Conservation (phyloP, 2,888 invertebrate genomes). For the Aspidiotus destructor region DNA sequence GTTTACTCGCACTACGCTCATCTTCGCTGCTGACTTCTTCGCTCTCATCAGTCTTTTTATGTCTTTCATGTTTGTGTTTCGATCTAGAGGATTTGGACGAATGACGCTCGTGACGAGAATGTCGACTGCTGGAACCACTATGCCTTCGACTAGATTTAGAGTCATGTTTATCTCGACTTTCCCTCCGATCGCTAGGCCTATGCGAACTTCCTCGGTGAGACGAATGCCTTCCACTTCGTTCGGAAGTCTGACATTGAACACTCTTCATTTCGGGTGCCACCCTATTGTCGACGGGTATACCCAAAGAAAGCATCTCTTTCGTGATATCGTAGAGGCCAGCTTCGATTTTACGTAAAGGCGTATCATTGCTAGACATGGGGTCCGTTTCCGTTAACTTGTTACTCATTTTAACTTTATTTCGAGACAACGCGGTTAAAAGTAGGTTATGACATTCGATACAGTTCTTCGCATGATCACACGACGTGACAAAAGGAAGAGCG, state of each 20-base stretch:
- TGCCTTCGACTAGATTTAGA: constrained; percentile 17
- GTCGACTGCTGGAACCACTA: constrained; percentile 4
- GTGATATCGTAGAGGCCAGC: constrained; percentile 18
- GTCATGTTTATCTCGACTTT: constrained; percentile 6
- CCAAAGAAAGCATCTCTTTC: constrained; percentile 26
- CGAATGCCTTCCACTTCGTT: background rate
- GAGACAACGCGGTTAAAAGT: constrained; percentile 8
- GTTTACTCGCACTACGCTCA: background rate
- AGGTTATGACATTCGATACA: constrained; percentile 26
- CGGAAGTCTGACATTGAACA: background rate
- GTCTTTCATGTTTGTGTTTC: background rate
- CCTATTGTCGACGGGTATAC: constrained; percentile 9
- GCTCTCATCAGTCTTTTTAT: background rate
- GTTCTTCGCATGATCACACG: constrained; percentile 23
- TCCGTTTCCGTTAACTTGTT: constrained; percentile 17
- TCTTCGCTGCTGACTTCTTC: background rate
- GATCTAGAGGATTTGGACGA: constrained; percentile 9
- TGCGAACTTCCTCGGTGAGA: constrained; percentile 12
- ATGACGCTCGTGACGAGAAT: constrained; percentile 2
- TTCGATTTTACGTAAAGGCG: constrained; percentile 26
- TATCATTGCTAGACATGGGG: background rate
- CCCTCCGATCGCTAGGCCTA: constrained; percentile 1
- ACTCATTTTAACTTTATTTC: background rate
- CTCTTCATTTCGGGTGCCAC: background rate
- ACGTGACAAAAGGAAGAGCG: constrained; percentile 15